Conservation (phyloP, 2,113 vertebrate species). For the Elaphurus davidianus region DNA sequence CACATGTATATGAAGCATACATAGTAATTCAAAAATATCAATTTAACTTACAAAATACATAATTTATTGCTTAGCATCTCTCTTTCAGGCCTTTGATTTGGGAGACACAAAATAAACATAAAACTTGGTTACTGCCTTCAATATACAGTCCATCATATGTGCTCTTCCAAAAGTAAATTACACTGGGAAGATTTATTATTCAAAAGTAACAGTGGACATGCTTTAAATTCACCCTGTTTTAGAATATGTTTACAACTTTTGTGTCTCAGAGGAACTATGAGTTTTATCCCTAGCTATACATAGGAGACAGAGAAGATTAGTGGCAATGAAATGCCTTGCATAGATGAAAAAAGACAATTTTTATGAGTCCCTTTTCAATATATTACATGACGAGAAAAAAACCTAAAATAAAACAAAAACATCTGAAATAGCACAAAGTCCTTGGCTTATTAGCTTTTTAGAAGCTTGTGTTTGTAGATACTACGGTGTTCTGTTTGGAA, state of each 20-base stretch:
- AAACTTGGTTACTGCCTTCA: background rate
- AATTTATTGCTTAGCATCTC: background rate
- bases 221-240: conserved; percentile 23
- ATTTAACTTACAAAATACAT: background rate
- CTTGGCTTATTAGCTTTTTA: conserved; percentile 38
- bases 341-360: conserved; percentile 24
- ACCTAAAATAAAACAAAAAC: conserved; percentile 9
- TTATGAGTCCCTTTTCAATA: conserved; percentile 27
- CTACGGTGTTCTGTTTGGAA: conserved; percentile 4
- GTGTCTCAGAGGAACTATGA: background rate
- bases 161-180: conserved; percentile 29
- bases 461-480: conserved; percentile 37
- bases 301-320: background rate
- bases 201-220: background rate
- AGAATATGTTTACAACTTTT: conserved; percentile 19
- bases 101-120: background rate
- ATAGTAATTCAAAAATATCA: background rate
- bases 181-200: background rate
- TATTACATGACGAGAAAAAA: conserved; percentile 7
- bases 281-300: background rate
- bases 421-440: conserved; percentile 31
- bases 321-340: background rate
- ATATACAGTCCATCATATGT: background rate
- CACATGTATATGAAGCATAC: background rate
- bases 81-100: background rate